A percentile compares a stretch with the other conserved stretches of the same genome.
phyloP scores from a whole-genome alignment of 2,113 vertebrate genomes.

The Psophia crepitans region DNA sequence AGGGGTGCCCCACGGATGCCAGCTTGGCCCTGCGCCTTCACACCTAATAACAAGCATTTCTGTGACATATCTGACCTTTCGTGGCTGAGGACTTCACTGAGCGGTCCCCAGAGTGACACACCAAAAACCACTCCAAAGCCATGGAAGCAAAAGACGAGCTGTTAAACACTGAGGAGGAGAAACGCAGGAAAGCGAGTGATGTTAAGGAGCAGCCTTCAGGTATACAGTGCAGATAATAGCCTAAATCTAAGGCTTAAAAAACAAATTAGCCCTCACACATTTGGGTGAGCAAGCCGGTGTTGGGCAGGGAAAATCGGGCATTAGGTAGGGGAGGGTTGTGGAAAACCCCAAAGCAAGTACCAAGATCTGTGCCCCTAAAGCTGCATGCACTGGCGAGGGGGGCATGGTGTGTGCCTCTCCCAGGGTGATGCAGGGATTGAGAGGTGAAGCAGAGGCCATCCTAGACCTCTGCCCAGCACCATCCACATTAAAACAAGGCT shows the following conservation, averaged over 20 bases:
- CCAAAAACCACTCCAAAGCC: background rate
- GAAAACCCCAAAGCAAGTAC: background rate
- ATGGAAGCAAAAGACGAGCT: background rate
- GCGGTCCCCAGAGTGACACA: background rate
- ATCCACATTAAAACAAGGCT: background rate
- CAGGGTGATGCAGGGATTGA: background rate
- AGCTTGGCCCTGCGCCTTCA: background rate
- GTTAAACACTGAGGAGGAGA: background rate
- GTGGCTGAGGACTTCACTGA: background rate
- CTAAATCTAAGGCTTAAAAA: background rate
- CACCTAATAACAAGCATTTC: background rate
- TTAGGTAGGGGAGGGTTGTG: background rate
- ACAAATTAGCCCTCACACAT: fast-evolving
- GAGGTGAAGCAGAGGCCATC: fast-evolving
- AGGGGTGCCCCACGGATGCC: background rate
- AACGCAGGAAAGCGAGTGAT: fast-evolving
- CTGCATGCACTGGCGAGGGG: background rate
- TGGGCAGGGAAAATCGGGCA: background rate
- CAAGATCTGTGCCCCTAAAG: background rate
- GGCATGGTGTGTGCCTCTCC: background rate
- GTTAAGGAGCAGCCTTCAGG: background rate
- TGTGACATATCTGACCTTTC: background rate
- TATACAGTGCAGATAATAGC: background rate
- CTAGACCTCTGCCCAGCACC: background rate
- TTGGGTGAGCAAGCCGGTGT: background rate